These are phyloP conservation scores for Dysmachus trigonus DNA, from an alignment of 2,888 invertebrate genomes.

Conservation along the genomic window DNA sequence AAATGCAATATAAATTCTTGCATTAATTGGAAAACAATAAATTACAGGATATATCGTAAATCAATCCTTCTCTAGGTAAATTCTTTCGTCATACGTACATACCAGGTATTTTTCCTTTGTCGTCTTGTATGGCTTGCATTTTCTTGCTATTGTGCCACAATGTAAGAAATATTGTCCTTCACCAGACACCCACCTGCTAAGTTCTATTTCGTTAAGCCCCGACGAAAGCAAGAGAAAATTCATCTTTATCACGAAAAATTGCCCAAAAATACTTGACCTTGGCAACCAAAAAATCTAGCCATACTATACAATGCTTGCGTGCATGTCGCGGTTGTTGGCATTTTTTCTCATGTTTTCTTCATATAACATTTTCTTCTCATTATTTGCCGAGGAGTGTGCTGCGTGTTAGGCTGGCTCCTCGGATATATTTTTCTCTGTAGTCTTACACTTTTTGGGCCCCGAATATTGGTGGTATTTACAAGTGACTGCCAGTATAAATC, in stretches of 20 bases:
- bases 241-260: neutral
- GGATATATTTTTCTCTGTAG: neutral
- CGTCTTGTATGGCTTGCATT: neutral
- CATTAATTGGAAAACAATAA: neutral
- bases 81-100: no score
- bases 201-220: neutral
- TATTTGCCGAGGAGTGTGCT: neutral
- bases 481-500: constrained; percentile 28
- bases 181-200: neutral
- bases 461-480: constrained; percentile 12
- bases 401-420: neutral
- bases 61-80: neutral
- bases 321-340: constrained; percentile 18
- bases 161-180: neutral
- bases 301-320: constrained; percentile 9
- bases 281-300: constrained; percentile 19
- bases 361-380: neutral
- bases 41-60: neutral
- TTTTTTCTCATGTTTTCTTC: neutral
- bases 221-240: neutral
- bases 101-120: neutral
- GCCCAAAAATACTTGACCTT: constrained; percentile 37
- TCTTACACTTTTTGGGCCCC: neutral
- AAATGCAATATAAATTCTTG: neutral
- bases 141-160: neutral